Conservation (phyloP, 37 sponge, comb jelly and placozoan species). For the Aplysina aerophoba region DNA sequence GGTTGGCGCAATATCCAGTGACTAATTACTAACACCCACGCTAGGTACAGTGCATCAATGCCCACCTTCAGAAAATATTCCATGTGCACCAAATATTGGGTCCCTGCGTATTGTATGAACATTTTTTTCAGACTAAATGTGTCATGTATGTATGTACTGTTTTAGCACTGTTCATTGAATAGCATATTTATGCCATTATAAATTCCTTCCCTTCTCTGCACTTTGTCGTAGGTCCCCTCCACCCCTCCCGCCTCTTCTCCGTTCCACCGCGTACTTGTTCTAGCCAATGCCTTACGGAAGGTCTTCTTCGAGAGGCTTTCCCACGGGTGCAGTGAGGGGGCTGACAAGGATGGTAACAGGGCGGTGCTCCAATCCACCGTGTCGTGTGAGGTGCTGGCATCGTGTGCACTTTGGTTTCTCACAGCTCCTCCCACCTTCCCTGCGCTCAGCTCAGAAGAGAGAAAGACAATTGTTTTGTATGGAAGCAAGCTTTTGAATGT, state of each 20-base stretch:
- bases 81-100: no score
- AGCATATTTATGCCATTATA: no score
- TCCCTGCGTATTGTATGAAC: no score
- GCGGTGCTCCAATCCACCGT: not conserved
- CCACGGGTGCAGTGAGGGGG: not conserved
- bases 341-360: not conserved
- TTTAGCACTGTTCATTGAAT: no score
- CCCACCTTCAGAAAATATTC: no score
- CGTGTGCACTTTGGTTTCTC: not conserved
- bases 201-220: no score
- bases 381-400: not conserved
- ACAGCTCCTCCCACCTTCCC: slow-evolving; percentile 24
- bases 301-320: not conserved
- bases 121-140: no score
- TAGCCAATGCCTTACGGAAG: not conserved
- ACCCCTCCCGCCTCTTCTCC: slow-evolving; percentile 13
- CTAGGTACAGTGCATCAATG: no score
- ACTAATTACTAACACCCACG: no score
- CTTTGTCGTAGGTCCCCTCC: not conserved
- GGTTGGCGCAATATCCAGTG: no score
- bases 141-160: no score
- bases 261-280: not conserved
- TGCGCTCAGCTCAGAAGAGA: not conserved
- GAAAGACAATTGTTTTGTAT: not conserved
- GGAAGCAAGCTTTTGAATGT: not conserved